phyloP scores from a whole-genome alignment of 23 tunicate species.

The Diplosoma virens region DNA sequence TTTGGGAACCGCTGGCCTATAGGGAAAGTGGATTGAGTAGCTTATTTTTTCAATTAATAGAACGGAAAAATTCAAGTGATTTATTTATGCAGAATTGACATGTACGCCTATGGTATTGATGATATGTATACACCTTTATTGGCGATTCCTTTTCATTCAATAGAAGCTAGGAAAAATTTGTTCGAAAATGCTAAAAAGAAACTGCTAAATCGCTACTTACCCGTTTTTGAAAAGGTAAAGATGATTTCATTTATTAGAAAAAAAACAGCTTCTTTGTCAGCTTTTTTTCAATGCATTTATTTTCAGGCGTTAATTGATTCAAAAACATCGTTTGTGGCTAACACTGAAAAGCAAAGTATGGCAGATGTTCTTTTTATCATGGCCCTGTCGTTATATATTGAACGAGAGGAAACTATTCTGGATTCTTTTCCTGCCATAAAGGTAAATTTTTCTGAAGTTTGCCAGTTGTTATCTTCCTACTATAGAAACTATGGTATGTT shows the following conservation, averaged over 20 bases:
- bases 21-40: too few relatives aligned
- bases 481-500: too few relatives aligned
- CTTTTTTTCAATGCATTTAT: too few relatives aligned
- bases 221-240: conserved; percentile 23
- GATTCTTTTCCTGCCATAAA: background rate
- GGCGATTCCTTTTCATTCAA: background rate
- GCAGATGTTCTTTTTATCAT: conserved; percentile 15
- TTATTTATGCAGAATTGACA: conserved; percentile 10
- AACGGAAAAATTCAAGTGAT: too few relatives aligned
- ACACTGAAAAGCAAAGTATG: conserved; percentile 11
- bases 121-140: background rate
- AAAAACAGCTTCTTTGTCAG: too few relatives aligned
- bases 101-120: conserved; percentile 12
- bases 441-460: background rate
- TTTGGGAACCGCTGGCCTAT: too few relatives aligned
- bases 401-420: background rate
- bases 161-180: background rate
- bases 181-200: background rate
- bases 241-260: too few relatives aligned
- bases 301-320: background rate
- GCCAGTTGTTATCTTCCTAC: background rate
- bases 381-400: background rate
- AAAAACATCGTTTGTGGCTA: conserved; percentile 4
- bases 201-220: background rate
- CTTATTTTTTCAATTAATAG: too few relatives aligned